Percentiles rank a stretch among this genome's conserved stretches.
phyloP scores from a whole-genome alignment of 2,888 invertebrate genomes.

The Watsonalla cultraria region DNA sequence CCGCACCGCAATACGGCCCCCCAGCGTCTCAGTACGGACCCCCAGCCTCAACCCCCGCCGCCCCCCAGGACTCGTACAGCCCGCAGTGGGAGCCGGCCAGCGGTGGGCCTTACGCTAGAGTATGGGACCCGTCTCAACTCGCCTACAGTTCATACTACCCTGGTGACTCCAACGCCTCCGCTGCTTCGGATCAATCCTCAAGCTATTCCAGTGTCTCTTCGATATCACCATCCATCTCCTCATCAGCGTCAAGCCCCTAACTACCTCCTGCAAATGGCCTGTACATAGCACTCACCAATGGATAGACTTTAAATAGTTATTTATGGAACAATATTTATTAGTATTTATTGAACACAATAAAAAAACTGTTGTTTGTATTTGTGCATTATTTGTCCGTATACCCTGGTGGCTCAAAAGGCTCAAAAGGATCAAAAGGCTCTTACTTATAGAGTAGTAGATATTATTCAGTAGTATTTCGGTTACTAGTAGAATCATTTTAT shows the following conservation, averaged over 20 bases:
- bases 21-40: slow-evolving; percentile 80
- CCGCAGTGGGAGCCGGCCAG: slow-evolving; percentile 85
- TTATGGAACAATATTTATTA: slow-evolving; percentile 70
- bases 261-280: slow-evolving; percentile 53
- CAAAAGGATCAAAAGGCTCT: too few relatives aligned
- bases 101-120: slow-evolving; percentile 87
- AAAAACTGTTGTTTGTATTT: slow-evolving; percentile 49
- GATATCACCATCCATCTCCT: slow-evolving; percentile 50
- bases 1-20: slow-evolving; percentile 83
- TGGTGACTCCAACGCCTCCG: slow-evolving; percentile 77
- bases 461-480: too few relatives aligned
- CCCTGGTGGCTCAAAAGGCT: too few relatives aligned
- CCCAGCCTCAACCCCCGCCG: slow-evolving; percentile 72
- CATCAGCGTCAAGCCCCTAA: slow-evolving; percentile 39
- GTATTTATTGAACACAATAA: slow-evolving; percentile 74
- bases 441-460: too few relatives aligned
- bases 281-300: slow-evolving; percentile 57
- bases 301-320: slow-evolving; percentile 65
- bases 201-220: slow-evolving; percentile 72
- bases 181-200: slow-evolving; percentile 76
- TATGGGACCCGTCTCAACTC: slow-evolving; percentile 85
- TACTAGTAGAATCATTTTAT: too few relatives aligned
- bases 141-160: slow-evolving; percentile 87
- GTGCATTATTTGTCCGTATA: slow-evolving; percentile 14
- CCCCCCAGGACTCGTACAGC: slow-evolving; percentile 85